Evolutionary conservation across 2,113 vertebrate genomes (phyloP), one percentile per base, ranked within the genome.

Genomic region (Dipodomys ordii): DNA sequence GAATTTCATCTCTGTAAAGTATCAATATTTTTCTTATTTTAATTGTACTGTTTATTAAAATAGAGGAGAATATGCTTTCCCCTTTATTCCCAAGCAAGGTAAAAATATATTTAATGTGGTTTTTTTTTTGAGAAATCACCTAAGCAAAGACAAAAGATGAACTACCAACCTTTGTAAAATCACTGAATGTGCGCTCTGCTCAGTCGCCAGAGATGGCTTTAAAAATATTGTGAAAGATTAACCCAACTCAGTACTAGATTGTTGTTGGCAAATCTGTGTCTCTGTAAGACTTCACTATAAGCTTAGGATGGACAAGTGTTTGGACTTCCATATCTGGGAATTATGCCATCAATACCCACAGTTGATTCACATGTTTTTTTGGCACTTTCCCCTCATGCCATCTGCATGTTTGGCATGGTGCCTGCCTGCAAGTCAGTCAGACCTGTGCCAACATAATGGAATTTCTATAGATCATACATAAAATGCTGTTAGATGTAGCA

Each of bases 271-370:
- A 98, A 97, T 97, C 96, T 95, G 84, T 94, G 83, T 97, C 96
- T 98, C 97, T 96, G 96, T 95, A 96, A 98, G 96, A 79, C 87
- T 97, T 94, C 96, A 87, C 92, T 95, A 62, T 97, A 97, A 97
- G 97, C 97, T 97, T 96, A 96, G 97, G 97, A 96, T 97, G 98
- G 98, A 98, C 98, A 98, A 98, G 97, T 98, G 97, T 98, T 98
- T 97, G 97, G 98, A 98, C 97, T 97, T 98, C 97, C 96, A 97
- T 97, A 96, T 97, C 98, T 98, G 98, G 98, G 98, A 98, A 98
- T 93, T 77, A 46, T 98, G 98, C 98, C 98, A 98, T 97, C 97
- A 91, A 92, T 98, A 97, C 97, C 97, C 98, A 98, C 98, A 98
- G 97, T 97, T 95, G 89, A 98, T 98, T 98, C 97, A 98, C 98